These are phyloP conservation scores for Drosophila mayaguana DNA, from an alignment of 2,888 invertebrate genomes.

Conservation along the genomic window DNA sequence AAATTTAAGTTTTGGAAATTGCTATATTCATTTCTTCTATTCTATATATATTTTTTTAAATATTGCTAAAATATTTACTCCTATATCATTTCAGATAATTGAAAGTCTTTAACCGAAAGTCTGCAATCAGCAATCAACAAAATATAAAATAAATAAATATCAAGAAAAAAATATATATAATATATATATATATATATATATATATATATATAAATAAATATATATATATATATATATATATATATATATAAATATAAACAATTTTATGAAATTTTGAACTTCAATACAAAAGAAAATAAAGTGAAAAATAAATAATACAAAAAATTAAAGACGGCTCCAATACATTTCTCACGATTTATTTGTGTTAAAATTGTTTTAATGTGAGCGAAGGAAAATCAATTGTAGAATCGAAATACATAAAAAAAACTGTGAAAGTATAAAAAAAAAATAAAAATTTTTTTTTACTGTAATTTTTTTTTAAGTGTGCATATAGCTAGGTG, in stretches of 20 bases:
- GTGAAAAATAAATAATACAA: not conserved
- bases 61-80: not conserved
- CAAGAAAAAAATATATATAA: not conserved
- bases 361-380: slow-evolving; percentile 36
- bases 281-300: slow-evolving; percentile 6
- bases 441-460: slow-evolving; percentile 3
- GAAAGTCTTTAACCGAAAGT: slow-evolving; percentile 47
- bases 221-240: not conserved
- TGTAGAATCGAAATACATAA: slow-evolving; percentile 5
- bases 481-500: slow-evolving; percentile 34
- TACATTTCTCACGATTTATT: slow-evolving; percentile 45
- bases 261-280: slow-evolving; percentile 15
- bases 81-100: slow-evolving; percentile 56
- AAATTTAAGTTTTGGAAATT: not conserved
- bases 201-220: too few relatives aligned
- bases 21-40: not conserved
- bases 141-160: not conserved
- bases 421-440: slow-evolving; percentile 22
- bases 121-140: slow-evolving; percentile 63
- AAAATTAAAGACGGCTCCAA: slow-evolving; percentile 14
- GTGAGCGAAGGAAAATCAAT: slow-evolving; percentile 51
- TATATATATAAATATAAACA: slow-evolving; percentile 1
- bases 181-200: not conserved
- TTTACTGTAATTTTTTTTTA: slow-evolving; percentile 53
- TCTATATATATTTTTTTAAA: not conserved